Evolutionary conservation across 2,797 vertebrate species (phyloP).

Genomic region (Gymnodraco acuticeps): DNA sequence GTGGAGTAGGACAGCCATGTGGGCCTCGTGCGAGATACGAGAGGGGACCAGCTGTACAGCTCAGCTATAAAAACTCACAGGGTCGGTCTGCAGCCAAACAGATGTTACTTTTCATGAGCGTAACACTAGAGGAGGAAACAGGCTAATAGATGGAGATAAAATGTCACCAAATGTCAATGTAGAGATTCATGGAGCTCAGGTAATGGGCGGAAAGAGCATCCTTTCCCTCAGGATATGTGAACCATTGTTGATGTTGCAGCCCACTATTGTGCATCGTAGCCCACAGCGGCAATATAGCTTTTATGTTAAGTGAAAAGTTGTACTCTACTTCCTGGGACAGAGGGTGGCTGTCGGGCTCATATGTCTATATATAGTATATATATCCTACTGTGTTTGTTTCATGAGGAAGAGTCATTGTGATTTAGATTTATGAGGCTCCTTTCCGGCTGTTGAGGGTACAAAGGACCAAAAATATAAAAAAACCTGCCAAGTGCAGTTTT

Average conservation of each 20-base stretch:
- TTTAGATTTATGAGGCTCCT: slow-evolving; percentile 78
- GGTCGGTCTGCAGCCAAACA: slow-evolving; percentile 67
- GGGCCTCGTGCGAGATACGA: slow-evolving; percentile 36
- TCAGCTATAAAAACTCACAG: slow-evolving; percentile 50
- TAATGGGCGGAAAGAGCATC: slow-evolving; percentile 47
- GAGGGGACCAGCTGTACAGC: slow-evolving; percentile 71
- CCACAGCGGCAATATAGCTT: slow-evolving; percentile 15
- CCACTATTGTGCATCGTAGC: slow-evolving; percentile 22
- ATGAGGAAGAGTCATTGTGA: slow-evolving; percentile 66
- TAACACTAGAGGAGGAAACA: slow-evolving; percentile 73
- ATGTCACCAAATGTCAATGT: slow-evolving; percentile 62
- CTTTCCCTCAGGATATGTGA: slow-evolving; percentile 46
- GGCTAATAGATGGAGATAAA: slow-evolving; percentile 70
- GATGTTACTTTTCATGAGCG: slow-evolving; percentile 78
- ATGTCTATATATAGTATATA: slow-evolving; percentile 23
- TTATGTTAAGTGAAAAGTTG: slow-evolving; percentile 29
- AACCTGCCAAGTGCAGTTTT: slow-evolving; percentile 29
- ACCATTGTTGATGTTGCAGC: slow-evolving; percentile 30
- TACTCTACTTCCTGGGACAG: slow-evolving; percentile 9
- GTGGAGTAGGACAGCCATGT: slow-evolving; percentile 9
- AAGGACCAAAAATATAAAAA: slow-evolving; percentile 46
- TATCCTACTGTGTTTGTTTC: slow-evolving; percentile 36
- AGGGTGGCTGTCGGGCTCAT: slow-evolving; percentile 24
- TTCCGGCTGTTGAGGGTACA: slow-evolving; percentile 44
- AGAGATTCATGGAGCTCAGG: slow-evolving; percentile 39